Evolutionary conservation across 2,888 invertebrate genomes (phyloP).

Genomic region (Xylophagus ater): DNA sequence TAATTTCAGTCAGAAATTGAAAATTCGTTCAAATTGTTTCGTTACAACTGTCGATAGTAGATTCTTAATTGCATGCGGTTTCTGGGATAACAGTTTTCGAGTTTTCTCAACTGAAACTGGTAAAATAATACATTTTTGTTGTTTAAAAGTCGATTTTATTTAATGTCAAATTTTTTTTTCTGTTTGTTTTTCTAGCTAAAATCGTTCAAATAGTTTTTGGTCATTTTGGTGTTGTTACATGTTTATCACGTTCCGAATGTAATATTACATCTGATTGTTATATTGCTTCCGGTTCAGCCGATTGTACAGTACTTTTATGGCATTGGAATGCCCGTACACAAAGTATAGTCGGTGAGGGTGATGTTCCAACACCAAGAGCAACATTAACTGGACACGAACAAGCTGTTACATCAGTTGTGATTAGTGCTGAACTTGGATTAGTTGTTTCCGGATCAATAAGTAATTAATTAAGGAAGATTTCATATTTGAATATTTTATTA

Average conservation of each 20-base stretch:
- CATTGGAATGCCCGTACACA: constrained; percentile 97
- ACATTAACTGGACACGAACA: constrained; percentile 97
- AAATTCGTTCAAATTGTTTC: constrained; percentile 89
- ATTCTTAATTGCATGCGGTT: constrained; percentile 94
- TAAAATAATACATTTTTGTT: constrained; percentile 68
- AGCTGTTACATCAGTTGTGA: constrained; percentile 87
- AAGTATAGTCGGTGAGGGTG: constrained; percentile 94
- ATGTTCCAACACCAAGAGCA: constrained; percentile 88
- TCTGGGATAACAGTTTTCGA: constrained; percentile 99
- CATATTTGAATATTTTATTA: constrained; percentile 1
- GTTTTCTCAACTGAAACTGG: constrained; percentile 95
- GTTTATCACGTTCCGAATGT: constrained; percentile 93
- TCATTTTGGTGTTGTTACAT: constrained; percentile 97
- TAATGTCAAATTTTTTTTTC: neutral
- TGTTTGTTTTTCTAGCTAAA: constrained; percentile 55
- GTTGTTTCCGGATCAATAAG: constrained; percentile 86
- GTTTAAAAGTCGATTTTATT: constrained; percentile 10
- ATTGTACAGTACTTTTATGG: constrained; percentile 97
- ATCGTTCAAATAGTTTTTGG: constrained; percentile 98
- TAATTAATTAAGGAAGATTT: constrained; percentile 25
- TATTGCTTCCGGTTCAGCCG: constrained; percentile 94
- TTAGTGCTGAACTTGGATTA: constrained; percentile 94
- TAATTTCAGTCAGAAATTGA: constrained; percentile 94
- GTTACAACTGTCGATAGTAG: constrained; percentile 96
- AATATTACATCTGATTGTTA: constrained; percentile 99